Base-by-base conservation (phyloP, 2,113 vertebrate genomes). In the Perca fluviatilis region DNA sequence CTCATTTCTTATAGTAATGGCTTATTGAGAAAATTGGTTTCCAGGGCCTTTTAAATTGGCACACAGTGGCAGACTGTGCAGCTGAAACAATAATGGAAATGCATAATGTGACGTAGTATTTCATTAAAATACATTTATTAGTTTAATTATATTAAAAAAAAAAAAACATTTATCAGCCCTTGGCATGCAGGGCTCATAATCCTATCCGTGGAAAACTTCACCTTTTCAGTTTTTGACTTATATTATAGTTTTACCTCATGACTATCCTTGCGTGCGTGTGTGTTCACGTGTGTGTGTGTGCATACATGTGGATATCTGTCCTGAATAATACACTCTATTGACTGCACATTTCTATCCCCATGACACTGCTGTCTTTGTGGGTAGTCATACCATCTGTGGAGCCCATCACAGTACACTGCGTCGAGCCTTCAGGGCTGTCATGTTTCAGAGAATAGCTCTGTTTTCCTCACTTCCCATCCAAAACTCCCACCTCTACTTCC, bases 371-470 rank as follows among this genome's bases (percentile, higher is more conserved):
- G 57, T 76, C 80, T 86, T 75, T 77, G 58, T 66, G 53, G 47
- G 51, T 74, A 73, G 66, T 81, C 64, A 13, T 77, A 74, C 71
- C 19, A 11, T 72, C 70, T 71, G 27, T 40, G 50, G 68, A 82
- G 56, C 60, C 7, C 47, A 27, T 36, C 46, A 53, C 58, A 79
- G 63, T 64, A 19, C 63, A 40, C 54, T 27, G 63, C 11, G 5
- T 40, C 2, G 3, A 77, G 71, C 87, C 86, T 80, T 36, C 36
- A 43, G 80, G 84, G 75, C 64, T 86, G 78, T 69, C 83, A 66
- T 66, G 79, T 82, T 87, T 85, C 64, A 73, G 77, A 85, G 76
- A 90, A 75, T 33, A 84, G 57, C 63, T 83, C 67, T 83, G 78
- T 80, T 82, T 85, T 77, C 58, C 47, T 78, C 74, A 21, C 70